Evolutionary conservation across 2,888 invertebrate species (phyloP), one percentile per base, ranked within the genome.

Genomic region (Rhagophthalmus giganteus): DNA sequence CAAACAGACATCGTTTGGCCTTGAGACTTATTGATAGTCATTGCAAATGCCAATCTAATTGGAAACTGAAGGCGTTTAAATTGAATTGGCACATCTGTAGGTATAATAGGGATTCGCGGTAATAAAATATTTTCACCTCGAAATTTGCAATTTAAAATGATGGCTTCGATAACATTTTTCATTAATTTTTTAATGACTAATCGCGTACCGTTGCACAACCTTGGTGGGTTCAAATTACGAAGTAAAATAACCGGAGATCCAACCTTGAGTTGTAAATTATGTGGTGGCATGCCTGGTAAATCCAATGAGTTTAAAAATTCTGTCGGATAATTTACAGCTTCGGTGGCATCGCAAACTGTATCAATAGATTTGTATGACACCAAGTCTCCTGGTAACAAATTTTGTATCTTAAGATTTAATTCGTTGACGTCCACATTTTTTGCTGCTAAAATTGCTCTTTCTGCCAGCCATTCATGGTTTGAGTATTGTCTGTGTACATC

Each of bases 381-480:
- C 51, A 46, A 20, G 15, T 61, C 40, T 2, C 50, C 46, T 20
- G 57, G 53, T 26, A 59, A 48, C 34, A 34, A 45, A 10, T 49
- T 28, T 24, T 24, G 24, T 24, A 24, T 46, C 37, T 40, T 26
- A 8, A 45, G 37, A 32, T 57, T 54, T 3, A 57, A 32, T 25
- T 25, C 34, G 35, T 64, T 35, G 34, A 66, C 67, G 41, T 63
- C 64, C 8, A 59, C 54, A n/a, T n/a, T n/a, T n/a, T n/a, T 65
- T 45, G 68, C 62, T 25, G 64, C 63, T 27, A 68, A 64, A 60
- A 71, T n/a, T n/a, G n/a, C n/a, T n/a, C n/a, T n/a, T 68, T 4
- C 59, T 39, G 42, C 28, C 5, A 70, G 60, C 54, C 39, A 54
- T 1, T 24, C 53, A 62, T 63, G 60, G 59, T 67, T 62, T 33